These are phyloP conservation scores for Boleophthalmus pectinirostris DNA, from an alignment of 2,113 vertebrate species.

Conservation along the genomic window DNA sequence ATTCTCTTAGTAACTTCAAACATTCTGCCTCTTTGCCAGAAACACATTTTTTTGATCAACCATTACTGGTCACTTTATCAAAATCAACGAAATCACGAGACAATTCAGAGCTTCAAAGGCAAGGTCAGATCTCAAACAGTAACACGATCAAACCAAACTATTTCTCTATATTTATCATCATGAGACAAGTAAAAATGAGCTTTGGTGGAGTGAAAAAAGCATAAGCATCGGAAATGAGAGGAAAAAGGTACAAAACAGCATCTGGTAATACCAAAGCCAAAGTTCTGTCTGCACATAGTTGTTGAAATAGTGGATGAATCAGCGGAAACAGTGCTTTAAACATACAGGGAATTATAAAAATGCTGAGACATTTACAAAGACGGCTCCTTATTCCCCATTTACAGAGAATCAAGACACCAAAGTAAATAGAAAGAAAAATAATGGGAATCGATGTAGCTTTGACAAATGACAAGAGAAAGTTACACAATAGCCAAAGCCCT, in stretches of 20 bases:
- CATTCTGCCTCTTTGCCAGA: background rate
- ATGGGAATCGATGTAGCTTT: constrained; percentile 19
- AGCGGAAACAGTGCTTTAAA: background rate
- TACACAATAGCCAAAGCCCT: constrained; percentile 35
- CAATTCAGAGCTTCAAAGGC: background rate
- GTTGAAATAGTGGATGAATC: background rate
- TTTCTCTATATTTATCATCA: background rate
- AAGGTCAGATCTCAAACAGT: background rate
- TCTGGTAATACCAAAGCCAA: background rate
- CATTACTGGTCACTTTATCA: background rate
- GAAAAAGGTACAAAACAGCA: too few relatives aligned
- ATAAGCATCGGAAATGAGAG: too few relatives aligned
- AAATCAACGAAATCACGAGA: background rate
- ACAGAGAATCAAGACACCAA: background rate
- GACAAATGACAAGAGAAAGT: constrained; percentile 22
- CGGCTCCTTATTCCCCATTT: constrained; percentile 12
- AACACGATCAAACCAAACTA: background rate
- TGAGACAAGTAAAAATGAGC: too few relatives aligned
- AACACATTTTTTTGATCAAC: background rate
- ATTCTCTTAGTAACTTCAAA: background rate
- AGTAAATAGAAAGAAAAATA: constrained; percentile 14
- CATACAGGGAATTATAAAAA: background rate
- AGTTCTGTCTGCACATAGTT: background rate
- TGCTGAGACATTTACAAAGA: constrained; percentile 36
- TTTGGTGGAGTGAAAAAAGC: too few relatives aligned